phyloP scores from a whole-genome alignment of 2,113 vertebrate species.

The Lagopus leucura region DNA sequence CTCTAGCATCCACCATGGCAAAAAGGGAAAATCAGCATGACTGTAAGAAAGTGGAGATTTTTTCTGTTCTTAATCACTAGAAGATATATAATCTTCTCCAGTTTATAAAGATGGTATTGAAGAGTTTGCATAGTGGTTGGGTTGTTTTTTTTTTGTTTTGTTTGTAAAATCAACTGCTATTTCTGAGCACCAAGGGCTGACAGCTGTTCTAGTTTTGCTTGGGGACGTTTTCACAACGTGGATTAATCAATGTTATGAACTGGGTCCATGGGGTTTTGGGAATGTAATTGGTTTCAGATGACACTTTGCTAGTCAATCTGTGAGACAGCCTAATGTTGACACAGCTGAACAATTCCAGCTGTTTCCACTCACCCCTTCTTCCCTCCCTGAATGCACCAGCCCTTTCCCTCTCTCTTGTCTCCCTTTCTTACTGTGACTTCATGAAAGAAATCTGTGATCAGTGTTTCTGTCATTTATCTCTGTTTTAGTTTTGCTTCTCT shows the following conservation, averaged over 20 bases:
- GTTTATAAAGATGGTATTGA: conserved; percentile 20
- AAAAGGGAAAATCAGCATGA: neutral
- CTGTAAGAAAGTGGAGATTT: neutral
- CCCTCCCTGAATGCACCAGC: conserved; percentile 69
- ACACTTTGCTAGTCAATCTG: conserved; percentile 85
- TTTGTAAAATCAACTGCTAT: conserved; percentile 23
- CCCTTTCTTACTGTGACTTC: conserved; percentile 66
- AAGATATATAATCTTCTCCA: conserved; percentile 16
- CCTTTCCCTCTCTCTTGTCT: conserved; percentile 59
- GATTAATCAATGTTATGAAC: conserved; percentile 89
- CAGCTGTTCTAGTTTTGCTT: conserved; percentile 83
- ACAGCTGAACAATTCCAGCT: conserved; percentile 84
- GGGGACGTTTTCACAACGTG: conserved; percentile 83
- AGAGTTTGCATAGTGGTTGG: neutral
- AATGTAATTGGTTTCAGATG: conserved; percentile 87
- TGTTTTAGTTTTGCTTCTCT: neutral
- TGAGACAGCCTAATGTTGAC: conserved; percentile 78
- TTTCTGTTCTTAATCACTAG: neutral
- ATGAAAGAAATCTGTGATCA: conserved; percentile 52
- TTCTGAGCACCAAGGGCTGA: conserved; percentile 75
- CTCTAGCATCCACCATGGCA: neutral
- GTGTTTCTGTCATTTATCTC: conserved; percentile 37
- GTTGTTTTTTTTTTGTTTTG: neutral
- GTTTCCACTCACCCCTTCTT: conserved; percentile 79
- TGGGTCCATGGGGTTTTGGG: conserved; percentile 82